Evolutionary conservation across 2,797 vertebrate species (phyloP), one percentile per base, ranked within the genome.

Genomic region (Molossus molossus): DNA sequence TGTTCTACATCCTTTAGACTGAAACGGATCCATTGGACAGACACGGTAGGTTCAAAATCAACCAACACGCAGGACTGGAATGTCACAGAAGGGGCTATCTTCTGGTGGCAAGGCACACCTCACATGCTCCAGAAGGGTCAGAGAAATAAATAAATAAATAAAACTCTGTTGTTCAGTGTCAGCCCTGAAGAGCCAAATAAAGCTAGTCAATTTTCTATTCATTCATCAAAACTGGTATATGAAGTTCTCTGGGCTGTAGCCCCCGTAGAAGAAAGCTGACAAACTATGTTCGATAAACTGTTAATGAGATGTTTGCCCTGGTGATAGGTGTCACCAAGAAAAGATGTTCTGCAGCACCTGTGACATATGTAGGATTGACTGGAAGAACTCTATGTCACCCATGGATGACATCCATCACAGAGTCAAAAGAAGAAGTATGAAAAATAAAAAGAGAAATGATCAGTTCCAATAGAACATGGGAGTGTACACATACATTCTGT

Each of bases 301-400:
- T 97, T 97, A 91, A 96, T 91, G 85, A 94, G 33, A 82, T 89
- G 50, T 60, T 97, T 97, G 76, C 45, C 69, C 90, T 45, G 57
- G 82, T 94, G 75, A 87, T n/a, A 93, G 57, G 73, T 95, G 92
- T 96, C 82, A 86, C 82, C 73, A 93, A 95, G 72, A 85, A 96
- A 37, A 95, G 25, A 6, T 13, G 4, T n/a, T 55, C 65, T 92
- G 14, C 27, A 81, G 21, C 86, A 40, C 15, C 92, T 94, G n/a
- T 94, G 55, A 90, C 98, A 85, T 87, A 93, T 13, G 40, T 95
- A 65, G 40, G 70, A 12, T 48, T 86, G 62, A 93, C 62, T 79
- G 29, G 0, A 90, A 65, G 97, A 96, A 91, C 12, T 79, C 77
- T 21, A 6, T 29, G 53, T 57, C 73, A 86, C 76, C 20, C 53